Evolutionary conservation across 2,797 vertebrate genomes (phyloP).

Genomic region (Serranus cabrilla): DNA sequence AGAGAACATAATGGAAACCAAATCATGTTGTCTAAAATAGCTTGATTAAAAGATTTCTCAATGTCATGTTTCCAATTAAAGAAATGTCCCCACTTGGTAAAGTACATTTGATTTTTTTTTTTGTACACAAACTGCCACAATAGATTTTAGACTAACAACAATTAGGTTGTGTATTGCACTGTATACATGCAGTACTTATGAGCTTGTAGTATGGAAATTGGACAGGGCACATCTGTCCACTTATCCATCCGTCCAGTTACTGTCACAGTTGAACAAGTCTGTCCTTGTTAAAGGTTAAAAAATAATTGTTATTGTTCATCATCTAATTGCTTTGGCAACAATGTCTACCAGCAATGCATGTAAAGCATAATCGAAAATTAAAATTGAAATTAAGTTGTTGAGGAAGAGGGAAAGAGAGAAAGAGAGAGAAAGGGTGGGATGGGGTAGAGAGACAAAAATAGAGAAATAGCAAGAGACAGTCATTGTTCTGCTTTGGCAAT

Average conservation of each 20-base stretch:
- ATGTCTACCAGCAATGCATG: slow-evolving; percentile 13
- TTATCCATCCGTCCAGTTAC: slow-evolving; percentile 3
- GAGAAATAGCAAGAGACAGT: slow-evolving; percentile 2
- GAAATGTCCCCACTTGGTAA: neutral
- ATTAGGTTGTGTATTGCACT: neutral
- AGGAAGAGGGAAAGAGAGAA: neutral
- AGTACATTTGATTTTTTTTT: neutral
- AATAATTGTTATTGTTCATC: slow-evolving; percentile 25
- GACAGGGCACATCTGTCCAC: neutral
- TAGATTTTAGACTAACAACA: neutral
- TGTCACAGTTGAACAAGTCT: slow-evolving; percentile 12
- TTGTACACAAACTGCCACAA: neutral
- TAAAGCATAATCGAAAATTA: slow-evolving; percentile 29
- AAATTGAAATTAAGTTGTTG: slow-evolving; percentile 33
- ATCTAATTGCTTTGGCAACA: slow-evolving; percentile 46
- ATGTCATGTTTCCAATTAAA: too few species aligned
- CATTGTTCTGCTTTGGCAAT: slow-evolving; percentile 25
- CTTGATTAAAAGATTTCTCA: too few species aligned
- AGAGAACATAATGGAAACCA: too few species aligned
- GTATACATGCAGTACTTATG: neutral
- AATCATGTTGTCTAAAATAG: too few species aligned
- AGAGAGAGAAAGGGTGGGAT: too few species aligned
- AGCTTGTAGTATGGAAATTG: neutral
- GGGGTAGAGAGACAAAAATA: neutral
- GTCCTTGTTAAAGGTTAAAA: slow-evolving; percentile 32